A percentile compares a stretch with the other conserved stretches of the same genome.
phyloP scores from a whole-genome alignment of 2,113 vertebrate species.

The Macquaria australasica region DNA sequence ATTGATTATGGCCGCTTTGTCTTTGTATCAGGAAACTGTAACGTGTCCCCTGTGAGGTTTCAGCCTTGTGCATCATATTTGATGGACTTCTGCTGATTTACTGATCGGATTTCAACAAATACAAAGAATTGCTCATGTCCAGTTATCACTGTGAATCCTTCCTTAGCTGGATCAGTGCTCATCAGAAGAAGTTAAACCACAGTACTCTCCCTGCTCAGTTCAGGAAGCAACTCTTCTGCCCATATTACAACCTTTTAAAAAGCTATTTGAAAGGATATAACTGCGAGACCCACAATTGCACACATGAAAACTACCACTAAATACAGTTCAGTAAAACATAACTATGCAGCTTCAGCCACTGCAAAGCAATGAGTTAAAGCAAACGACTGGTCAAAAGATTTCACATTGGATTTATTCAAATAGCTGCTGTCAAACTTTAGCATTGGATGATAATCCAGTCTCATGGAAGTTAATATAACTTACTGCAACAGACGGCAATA shows the following conservation, averaged over 20 bases:
- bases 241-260: conserved; percentile 42
- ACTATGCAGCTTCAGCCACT: conserved; percentile 20
- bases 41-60: background rate
- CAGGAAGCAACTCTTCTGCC: conserved; percentile 10
- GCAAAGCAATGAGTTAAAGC: conserved; percentile 40
- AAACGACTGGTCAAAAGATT: conserved; percentile 42
- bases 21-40: background rate
- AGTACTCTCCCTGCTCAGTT: background rate
- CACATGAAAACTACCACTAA: conserved; percentile 55
- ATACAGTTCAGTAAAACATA: conserved; percentile 45
- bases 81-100: background rate
- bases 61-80: background rate
- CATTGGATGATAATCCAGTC: conserved; percentile 84
- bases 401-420: conserved; percentile 80
- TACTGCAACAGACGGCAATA: conserved; percentile 61
- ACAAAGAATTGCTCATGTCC: background rate
- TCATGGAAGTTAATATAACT: conserved; percentile 80
- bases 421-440: conserved; percentile 66
- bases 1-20: background rate
- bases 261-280: conserved; percentile 20
- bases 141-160: background rate
- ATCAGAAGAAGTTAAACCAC: background rate
- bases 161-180: background rate
- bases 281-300: conserved; percentile 15
- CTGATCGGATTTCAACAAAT: background rate